Evolutionary conservation across 2,888 invertebrate species (phyloP).

Genomic region (Anorthoa munda): DNA sequence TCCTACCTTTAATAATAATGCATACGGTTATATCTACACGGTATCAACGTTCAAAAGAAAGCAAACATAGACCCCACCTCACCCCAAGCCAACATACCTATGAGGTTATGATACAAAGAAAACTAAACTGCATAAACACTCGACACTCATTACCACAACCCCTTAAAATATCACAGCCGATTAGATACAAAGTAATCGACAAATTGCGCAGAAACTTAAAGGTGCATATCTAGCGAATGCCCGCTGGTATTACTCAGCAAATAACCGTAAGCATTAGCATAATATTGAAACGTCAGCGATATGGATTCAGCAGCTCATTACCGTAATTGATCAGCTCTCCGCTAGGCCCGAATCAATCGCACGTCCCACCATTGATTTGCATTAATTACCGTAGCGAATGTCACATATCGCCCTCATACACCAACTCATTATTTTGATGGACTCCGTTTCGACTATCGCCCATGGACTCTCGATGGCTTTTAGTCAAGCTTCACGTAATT

Average conservation of each 20-base stretch:
- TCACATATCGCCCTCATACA: conserved; percentile 83
- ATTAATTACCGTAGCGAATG: conserved; percentile 88
- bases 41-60: neutral
- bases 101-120: conserved; percentile 46
- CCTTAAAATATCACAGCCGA: conserved; percentile 69
- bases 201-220: conserved; percentile 69
- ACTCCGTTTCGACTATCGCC: conserved; percentile 70
- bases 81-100: conserved; percentile 37
- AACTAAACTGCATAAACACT: conserved; percentile 51
- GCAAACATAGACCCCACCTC: conserved; percentile 6
- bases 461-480: conserved; percentile 54
- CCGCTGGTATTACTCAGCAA: conserved; percentile 74
- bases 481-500: conserved; percentile 55
- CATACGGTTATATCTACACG: neutral
- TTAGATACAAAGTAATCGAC: conserved; percentile 69
- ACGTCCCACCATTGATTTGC: conserved; percentile 89
- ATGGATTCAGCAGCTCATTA: conserved; percentile 88
- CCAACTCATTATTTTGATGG: conserved; percentile 86
- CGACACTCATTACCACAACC: conserved; percentile 63
- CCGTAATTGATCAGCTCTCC: conserved; percentile 90
- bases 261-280: conserved; percentile 86
- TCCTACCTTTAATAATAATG: neutral
- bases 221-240: conserved; percentile 68
- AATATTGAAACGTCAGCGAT: conserved; percentile 88
- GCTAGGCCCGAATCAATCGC: conserved; percentile 86